A percentile compares a stretch with the other conserved stretches of the same genome.
These are phyloP conservation scores for Lepus timidus DNA, from an alignment of 2,113 vertebrate genomes.

Conservation along the genomic window DNA sequence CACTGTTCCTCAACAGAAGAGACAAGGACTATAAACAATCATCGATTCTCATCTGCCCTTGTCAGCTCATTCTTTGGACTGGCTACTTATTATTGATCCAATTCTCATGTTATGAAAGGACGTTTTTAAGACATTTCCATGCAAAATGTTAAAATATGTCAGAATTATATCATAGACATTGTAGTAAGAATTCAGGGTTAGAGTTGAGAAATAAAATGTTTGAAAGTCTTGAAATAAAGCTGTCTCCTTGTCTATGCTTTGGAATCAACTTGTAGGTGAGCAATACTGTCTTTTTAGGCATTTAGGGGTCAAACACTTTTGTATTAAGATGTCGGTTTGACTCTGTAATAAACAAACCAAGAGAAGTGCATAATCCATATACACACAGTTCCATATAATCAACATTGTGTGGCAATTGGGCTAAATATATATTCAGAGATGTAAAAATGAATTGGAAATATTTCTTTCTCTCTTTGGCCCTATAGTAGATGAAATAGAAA, in stretches of 20 bases:
- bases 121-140: not conserved
- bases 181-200: not conserved
- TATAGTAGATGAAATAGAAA: not conserved
- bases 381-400: not conserved
- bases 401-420: not conserved
- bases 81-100: not conserved
- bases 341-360: not conserved
- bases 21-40: too few species aligned
- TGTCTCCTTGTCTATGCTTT: not conserved
- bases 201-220: not conserved
- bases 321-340: not conserved
- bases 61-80: not conserved
- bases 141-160: not conserved
- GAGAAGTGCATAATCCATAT: not conserved
- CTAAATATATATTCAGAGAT: not conserved
- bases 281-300: not conserved
- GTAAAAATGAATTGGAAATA: not conserved
- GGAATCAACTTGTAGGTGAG: not conserved
- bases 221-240: not conserved
- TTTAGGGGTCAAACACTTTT: not conserved
- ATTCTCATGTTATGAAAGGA: not conserved
- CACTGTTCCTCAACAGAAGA: too few species aligned
- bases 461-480: not conserved
- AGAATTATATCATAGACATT: not conserved
- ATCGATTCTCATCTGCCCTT: not conserved